Evolutionary conservation across 2,113 vertebrate species (phyloP).

Genomic region (Trachemys scripta): DNA sequence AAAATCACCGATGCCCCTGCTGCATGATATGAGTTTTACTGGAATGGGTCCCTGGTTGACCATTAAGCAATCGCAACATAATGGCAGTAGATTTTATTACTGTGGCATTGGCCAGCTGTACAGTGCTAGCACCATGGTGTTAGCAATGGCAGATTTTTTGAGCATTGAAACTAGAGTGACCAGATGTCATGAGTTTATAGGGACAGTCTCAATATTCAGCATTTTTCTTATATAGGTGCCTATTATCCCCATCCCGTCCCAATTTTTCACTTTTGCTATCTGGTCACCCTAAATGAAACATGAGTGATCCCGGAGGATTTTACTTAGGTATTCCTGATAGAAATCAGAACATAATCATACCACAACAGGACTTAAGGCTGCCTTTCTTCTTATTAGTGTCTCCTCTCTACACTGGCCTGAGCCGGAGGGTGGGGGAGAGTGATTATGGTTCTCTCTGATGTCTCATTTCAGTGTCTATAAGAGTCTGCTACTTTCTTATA

Average conservation of each 20-base stretch:
- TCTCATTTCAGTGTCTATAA: not conserved
- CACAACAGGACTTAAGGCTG: not conserved
- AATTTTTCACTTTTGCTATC: too few relatives aligned
- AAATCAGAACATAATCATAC: not conserved
- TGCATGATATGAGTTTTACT: not conserved
- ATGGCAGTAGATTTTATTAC: fast-evolving
- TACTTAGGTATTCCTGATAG: fast-evolving
- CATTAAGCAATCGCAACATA: not conserved
- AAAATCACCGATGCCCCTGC: not conserved
- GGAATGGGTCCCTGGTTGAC: not conserved
- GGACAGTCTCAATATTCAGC: too few relatives aligned
- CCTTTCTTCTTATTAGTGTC: not conserved
- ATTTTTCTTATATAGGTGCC: too few relatives aligned
- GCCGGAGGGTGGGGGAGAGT: too few relatives aligned
- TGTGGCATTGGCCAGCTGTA: not conserved
- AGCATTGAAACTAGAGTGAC: not conserved
- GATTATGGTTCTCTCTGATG: not conserved
- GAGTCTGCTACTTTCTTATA: not conserved
- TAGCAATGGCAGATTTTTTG: fast-evolving
- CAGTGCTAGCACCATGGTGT: not conserved
- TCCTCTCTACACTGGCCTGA: not conserved
- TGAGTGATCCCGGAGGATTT: fast-evolving
- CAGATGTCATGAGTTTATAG: too few relatives aligned
- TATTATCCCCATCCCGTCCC: too few relatives aligned
- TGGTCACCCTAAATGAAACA: too few relatives aligned